Percentiles rank a stretch among this genome's conserved stretches.
phyloP scores from a whole-genome alignment of 1,140 invertebrate genomes.

The Micrasema longulum region DNA sequence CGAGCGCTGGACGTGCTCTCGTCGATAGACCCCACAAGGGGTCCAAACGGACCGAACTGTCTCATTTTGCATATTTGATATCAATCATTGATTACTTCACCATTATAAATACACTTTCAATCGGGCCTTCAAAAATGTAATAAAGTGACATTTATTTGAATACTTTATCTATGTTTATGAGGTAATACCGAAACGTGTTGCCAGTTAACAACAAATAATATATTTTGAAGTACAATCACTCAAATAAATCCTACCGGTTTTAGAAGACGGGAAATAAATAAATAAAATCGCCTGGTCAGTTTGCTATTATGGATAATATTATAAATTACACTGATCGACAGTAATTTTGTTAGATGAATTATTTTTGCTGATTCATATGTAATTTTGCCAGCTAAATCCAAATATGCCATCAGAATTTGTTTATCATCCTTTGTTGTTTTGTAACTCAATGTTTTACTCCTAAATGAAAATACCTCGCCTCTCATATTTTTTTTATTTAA shows the following conservation, averaged over 20 bases:
- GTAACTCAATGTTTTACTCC: too few relatives aligned
- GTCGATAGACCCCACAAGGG: slow-evolving; percentile 86
- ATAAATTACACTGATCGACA: too few relatives aligned
- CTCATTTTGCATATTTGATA: slow-evolving; percentile 48
- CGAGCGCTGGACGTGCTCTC: slow-evolving; percentile 94
- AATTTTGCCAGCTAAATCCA: not conserved
- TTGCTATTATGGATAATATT: not conserved
- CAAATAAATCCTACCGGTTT: not conserved
- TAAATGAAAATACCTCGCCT: too few relatives aligned
- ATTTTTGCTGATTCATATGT: not conserved
- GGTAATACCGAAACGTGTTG: slow-evolving; percentile 25
- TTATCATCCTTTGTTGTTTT: too few relatives aligned
- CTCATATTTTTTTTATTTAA: too few relatives aligned
- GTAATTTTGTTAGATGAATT: not conserved
- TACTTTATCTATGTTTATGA: slow-evolving; percentile 33
- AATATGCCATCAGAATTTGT: not conserved
- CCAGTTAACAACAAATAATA: not conserved
- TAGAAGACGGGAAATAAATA: not conserved
- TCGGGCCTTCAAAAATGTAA: slow-evolving; percentile 23
- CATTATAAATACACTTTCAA: slow-evolving; percentile 31
- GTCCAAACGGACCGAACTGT: slow-evolving; percentile 64
- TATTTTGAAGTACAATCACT: not conserved
- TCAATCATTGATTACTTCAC: slow-evolving; percentile 38
- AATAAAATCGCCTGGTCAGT: not conserved
- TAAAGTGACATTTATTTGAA: slow-evolving; percentile 41